Base-by-base conservation (phyloP, 2,113 vertebrate genomes). In the Pagrus major region DNA sequence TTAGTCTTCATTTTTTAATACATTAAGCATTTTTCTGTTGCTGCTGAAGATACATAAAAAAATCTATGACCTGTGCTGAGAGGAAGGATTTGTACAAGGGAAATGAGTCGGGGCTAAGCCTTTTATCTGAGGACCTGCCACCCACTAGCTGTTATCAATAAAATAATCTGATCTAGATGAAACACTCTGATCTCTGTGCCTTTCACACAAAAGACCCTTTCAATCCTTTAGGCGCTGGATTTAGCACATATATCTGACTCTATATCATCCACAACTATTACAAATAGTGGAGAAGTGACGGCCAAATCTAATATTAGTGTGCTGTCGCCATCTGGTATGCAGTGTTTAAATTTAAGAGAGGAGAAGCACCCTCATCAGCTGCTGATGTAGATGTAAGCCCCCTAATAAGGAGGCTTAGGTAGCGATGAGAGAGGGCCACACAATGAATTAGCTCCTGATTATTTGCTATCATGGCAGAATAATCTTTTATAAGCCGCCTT, bases 371-470 rank as follows among this genome's bases (percentile, higher is more conserved):
- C 86, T 93, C 88, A 88, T 94, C 90, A 90, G 81, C 61, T 79
- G 76, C 83, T 89, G 89, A 91, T 93, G 90, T 83, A 94, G 91
- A 87, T 88, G 87, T 95, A 94, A 94, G 90, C 90, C 81, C 83
- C 71, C 80, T 93, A 93, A 93, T 93, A 93, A 87, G 82, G 46
- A 85, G 91, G 92, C 91, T 95, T 94, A 93, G 83, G 64, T 60
- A 85, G 72, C 64, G 68, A 91, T 86, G 91, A 83, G 76, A 91
- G 77, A 77, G 77, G 89, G 83, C 86, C 87, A 80, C 84, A 84
- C 90, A 84, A 82, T 86, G 85, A 93, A 93, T 95, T 93, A 94
- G 87, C 90, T 90, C 78, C 69, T 89, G 87, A 92, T 92, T 91
- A 93, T 93, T 93, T 94, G 85, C 86, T 90, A 91, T 89, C 83